phyloP scores from a whole-genome alignment of 2,797 vertebrate genomes.

The Periophthalmus magnuspinnatus region DNA sequence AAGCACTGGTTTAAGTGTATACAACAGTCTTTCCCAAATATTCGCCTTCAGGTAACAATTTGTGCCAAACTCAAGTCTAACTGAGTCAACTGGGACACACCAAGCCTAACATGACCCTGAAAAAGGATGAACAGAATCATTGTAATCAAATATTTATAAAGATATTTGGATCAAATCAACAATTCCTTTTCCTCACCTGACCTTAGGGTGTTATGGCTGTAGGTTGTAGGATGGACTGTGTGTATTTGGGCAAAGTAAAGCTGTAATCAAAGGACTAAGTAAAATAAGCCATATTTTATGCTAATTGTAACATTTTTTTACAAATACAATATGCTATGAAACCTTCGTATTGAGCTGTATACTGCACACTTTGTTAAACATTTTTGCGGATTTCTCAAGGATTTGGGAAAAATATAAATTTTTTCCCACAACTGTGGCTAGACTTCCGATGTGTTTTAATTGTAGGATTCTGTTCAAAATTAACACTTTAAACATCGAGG shows the following conservation, averaged over 20 bases:
- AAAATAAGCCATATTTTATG: neutral
- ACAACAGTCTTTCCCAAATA: neutral
- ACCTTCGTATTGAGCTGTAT: neutral
- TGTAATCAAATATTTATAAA: conserved; percentile 7
- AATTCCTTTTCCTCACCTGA: neutral
- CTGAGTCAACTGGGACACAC: neutral
- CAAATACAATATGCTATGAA: neutral
- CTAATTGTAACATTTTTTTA: too few relatives aligned
- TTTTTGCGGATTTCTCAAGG: too few relatives aligned
- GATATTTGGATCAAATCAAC: neutral
- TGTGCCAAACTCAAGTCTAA: neutral
- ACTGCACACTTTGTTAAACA: neutral
- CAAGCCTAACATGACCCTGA: neutral
- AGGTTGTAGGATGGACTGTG: neutral
- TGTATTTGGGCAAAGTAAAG: neutral
- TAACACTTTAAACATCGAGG: too few relatives aligned
- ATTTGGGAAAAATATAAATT: too few relatives aligned
- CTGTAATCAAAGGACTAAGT: neutral
- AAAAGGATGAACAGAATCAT: neutral
- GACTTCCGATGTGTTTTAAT: too few relatives aligned
- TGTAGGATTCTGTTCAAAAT: too few relatives aligned
- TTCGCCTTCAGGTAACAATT: neutral
- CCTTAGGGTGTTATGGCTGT: neutral
- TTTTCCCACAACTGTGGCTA: too few relatives aligned
- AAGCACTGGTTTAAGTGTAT: neutral